Conservation (phyloP, 2,797 vertebrate species). For the Gorsachius magnificus region DNA sequence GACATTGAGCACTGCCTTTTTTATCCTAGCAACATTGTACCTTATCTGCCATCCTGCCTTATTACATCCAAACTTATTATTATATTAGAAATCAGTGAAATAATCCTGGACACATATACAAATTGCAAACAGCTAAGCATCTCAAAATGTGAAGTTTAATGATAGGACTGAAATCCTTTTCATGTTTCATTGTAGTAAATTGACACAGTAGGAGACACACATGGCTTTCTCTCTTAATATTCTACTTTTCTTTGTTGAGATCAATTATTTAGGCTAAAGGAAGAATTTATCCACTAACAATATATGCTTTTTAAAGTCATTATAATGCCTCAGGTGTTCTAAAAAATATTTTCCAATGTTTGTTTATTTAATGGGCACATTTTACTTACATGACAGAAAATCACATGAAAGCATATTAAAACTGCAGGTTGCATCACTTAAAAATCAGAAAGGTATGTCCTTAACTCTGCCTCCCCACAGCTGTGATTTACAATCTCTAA, state of each 20-base stretch:
- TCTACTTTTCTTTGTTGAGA: background rate
- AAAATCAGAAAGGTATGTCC: background rate
- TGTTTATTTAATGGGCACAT: background rate
- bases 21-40: background rate
- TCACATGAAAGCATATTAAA: background rate
- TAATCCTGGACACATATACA: background rate
- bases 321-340: background rate
- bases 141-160: background rate
- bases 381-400: background rate
- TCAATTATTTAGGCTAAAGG: background rate
- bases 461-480: background rate
- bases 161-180: background rate
- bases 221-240: background rate
- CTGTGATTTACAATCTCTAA: background rate
- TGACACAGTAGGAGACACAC: background rate
- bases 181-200: background rate
- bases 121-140: background rate
- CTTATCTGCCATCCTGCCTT: background rate
- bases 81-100: background rate
- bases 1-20: background rate
- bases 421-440: background rate
- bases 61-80: background rate
- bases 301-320: background rate
- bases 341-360: background rate
- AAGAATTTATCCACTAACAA: background rate